Evolutionary conservation across 2,888 invertebrate genomes (phyloP), one percentile per base, ranked within the genome.

Genomic region (Thymelicus lineola): DNA sequence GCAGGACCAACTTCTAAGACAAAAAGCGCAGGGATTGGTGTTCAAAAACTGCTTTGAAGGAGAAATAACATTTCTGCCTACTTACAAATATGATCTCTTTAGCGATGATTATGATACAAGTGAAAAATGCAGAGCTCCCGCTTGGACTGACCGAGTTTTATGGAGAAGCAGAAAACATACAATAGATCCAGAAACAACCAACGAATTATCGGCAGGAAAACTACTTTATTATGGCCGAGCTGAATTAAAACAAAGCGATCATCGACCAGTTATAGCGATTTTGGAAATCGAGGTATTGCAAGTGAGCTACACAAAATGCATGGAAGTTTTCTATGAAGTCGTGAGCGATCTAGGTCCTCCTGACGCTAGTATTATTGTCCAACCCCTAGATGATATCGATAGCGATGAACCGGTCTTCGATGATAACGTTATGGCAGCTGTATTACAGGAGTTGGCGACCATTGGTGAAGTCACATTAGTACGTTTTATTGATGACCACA

Each of bases 21-120:
- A 97, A 86, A 97, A 97, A 86, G 95, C 95, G 53, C 96, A 96
- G 74, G 97, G 96, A 28, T 96, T 97, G 83, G 97, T 98, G 1
- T 99, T 99, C 84, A 96, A 97, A 82, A 98, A 98, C 81, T 99
- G 98, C 85, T 94, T 96, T 67, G 99, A 99, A 93, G 99, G 98
- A 0, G 96, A 96, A 66, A 96, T 99, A 45, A 96, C 95, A 58
- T 99, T 99, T 87, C 95, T 97, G 14, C 99, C 99, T 0, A 99
- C 99, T 0, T 99, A 99, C 88, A 99, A 99, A 86, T 99, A 99
- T 86, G 99, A 99, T 93, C 93, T 99, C 69, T 99, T 99, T 86
- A 99, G 98, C 80, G 98, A 99, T 86, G 99, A 99, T 89, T 99
- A 99, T 86, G 99, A 99, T 87, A 99, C 99, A 0, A 99, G 99